A percentile compares a stretch with the other conserved stretches of the same genome.
These are phyloP conservation scores for Perognathus longimembris DNA, from an alignment of 2,113 vertebrate genomes.

Conservation along the genomic window DNA sequence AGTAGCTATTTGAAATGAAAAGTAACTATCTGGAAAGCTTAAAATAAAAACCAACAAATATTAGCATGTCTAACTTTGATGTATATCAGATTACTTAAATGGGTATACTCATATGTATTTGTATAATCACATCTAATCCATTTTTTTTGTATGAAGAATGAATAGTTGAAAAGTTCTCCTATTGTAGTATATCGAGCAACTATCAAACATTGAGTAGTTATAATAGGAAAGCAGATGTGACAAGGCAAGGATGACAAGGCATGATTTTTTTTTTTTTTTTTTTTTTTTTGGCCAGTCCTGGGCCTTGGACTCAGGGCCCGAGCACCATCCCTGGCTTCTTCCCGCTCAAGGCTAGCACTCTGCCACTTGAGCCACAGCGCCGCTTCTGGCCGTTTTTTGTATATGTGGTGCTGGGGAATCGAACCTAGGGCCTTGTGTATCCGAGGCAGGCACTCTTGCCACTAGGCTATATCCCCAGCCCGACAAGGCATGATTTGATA, in stretches of 20 bases:
- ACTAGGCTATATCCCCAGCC: too few relatives aligned
- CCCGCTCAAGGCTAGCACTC: too few relatives aligned
- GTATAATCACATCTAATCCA: neutral
- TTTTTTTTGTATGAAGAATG: conserved; percentile 52
- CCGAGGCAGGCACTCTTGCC: too few relatives aligned
- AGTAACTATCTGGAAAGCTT: conserved; percentile 1
- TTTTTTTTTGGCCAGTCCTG: too few relatives aligned
- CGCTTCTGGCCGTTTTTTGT: too few relatives aligned
- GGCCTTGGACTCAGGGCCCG: too few relatives aligned
- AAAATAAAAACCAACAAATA: neutral
- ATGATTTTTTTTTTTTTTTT: too few relatives aligned
- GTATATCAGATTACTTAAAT: neutral
- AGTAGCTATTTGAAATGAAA: neutral
- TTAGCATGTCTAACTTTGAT: conserved; percentile 19
- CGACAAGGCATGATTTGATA: neutral
- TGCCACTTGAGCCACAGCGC: too few relatives aligned
- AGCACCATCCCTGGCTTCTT: too few relatives aligned
- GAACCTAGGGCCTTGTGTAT: too few relatives aligned
- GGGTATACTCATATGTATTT: neutral
- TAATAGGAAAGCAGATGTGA: conserved; percentile 10
- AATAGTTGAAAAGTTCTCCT: conserved; percentile 28
- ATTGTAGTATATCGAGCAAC: neutral
- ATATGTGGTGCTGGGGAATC: too few relatives aligned
- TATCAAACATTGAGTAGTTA: neutral
- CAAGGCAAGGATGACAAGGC: conserved; percentile 36